Conservation (phyloP, 2,797 vertebrate species). For the Sparus aurata region DNA sequence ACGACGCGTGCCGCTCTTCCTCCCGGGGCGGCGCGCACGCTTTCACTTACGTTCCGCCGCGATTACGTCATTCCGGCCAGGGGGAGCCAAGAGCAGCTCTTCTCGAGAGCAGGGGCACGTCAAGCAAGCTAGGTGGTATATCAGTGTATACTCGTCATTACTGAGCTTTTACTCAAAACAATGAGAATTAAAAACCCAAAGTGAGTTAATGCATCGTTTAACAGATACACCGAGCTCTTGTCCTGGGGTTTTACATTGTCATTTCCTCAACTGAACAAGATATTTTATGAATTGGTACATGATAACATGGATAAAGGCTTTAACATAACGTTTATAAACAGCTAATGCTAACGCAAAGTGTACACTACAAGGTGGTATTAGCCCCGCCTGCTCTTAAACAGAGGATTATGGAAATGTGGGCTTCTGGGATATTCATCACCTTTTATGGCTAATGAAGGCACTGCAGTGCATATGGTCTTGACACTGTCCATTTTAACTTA, state of each 20-base stretch:
- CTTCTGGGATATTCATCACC: neutral
- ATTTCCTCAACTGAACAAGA: neutral
- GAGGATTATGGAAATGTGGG: neutral
- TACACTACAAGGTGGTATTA: too few relatives aligned
- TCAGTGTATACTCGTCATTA: fast-evolving
- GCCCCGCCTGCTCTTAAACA: neutral
- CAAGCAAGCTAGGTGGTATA: neutral
- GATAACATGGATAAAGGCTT: too few relatives aligned
- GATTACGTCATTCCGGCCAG: slow-evolving; percentile 51
- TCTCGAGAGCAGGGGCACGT: neutral
- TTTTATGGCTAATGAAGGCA: neutral
- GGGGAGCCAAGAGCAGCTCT: too few relatives aligned
- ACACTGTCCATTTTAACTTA: neutral
- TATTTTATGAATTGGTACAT: neutral
- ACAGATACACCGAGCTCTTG: neutral
- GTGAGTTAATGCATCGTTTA: neutral
- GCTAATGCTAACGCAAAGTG: too few relatives aligned
- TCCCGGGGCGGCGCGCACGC: slow-evolving; percentile 73
- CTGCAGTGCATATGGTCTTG: neutral
- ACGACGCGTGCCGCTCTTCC: slow-evolving; percentile 61
- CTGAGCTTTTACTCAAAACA: too few relatives aligned
- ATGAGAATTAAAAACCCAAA: neutral
- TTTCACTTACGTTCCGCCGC: slow-evolving; percentile 41
- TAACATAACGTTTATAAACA: neutral
- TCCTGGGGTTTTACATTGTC: neutral